Percentiles rank a stretch among this genome's conserved stretches.
These are phyloP conservation scores for Malurus cyaneus DNA, from an alignment of 2,113 vertebrate genomes.

Conservation along the genomic window DNA sequence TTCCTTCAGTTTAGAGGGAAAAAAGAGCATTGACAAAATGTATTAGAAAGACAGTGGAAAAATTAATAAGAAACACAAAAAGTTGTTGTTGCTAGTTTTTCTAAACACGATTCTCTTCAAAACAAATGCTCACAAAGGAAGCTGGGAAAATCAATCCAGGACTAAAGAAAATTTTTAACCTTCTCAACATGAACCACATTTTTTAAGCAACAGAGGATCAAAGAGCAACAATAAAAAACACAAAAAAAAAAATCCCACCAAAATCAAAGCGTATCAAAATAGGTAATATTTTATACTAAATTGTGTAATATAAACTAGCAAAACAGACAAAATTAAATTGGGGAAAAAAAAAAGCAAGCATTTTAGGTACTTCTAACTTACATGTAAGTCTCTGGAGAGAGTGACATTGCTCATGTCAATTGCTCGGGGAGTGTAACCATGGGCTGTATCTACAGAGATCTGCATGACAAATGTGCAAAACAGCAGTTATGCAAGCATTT, in stretches of 20 bases:
- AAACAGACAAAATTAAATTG: not conserved
- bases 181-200: not conserved
- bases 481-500: not conserved
- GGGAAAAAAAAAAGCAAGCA: not conserved
- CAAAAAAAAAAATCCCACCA: fast-evolving
- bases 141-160: not conserved
- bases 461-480: slow-evolving; percentile 46
- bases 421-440: slow-evolving; percentile 89
- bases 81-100: not conserved
- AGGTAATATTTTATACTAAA: not conserved
- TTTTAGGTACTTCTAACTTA: slow-evolving; percentile 69
- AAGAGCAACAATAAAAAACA: not conserved
- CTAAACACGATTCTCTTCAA: not conserved
- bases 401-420: slow-evolving; percentile 98
- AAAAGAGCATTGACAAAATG: not conserved
- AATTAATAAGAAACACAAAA: not conserved
- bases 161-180: not conserved
- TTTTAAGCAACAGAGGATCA: not conserved
- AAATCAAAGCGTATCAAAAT: not conserved
- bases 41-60: not conserved
- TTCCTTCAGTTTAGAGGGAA: not conserved
- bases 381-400: slow-evolving; percentile 90
- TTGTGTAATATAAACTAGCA: not conserved
- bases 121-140: not conserved
- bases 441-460: slow-evolving; percentile 87